phyloP scores from a whole-genome alignment of 2,113 vertebrate genomes.

The Seriola rivoliana region DNA sequence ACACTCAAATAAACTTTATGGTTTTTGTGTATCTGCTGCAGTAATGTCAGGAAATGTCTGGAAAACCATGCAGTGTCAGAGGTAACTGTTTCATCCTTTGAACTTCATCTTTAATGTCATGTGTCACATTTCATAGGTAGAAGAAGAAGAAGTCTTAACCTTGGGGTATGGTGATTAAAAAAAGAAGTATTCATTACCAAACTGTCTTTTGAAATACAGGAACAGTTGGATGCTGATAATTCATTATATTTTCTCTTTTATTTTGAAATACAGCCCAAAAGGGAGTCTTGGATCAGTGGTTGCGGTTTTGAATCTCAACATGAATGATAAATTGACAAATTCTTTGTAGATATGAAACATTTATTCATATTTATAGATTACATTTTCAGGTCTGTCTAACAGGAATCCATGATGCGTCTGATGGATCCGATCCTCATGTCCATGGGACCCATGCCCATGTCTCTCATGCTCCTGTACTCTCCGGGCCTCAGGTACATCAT shows the following conservation, averaged over 20 bases:
- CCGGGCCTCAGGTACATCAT: constrained; percentile 73
- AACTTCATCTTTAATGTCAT: constrained; percentile 14
- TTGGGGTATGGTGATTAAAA: too few relatives aligned
- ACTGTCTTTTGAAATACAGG: background rate
- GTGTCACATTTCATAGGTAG: constrained; percentile 1
- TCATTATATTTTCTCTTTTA: background rate
- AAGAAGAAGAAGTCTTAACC: background rate
- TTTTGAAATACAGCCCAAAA: background rate
- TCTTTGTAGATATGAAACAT: constrained; percentile 22
- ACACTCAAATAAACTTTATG: background rate
- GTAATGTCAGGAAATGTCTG: background rate
- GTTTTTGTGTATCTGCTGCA: background rate
- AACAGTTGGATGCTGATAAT: constrained; percentile 1
- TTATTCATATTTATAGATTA: constrained; percentile 44
- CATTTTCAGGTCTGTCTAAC: constrained; percentile 49
- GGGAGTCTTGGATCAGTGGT: background rate
- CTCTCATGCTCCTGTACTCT: constrained; percentile 74
- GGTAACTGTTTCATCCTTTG: background rate
- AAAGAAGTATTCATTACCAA: too few relatives aligned
- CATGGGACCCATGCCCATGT: constrained; percentile 64
- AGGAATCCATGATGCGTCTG: constrained; percentile 77
- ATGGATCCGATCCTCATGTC: constrained; percentile 79
- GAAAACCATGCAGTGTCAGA: background rate
- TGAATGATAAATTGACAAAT: constrained; percentile 3
- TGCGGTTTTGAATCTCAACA: background rate